A percentile compares a stretch with the other conserved stretches of the same genome.
These are phyloP conservation scores for Cactoblastis cactorum DNA, from an alignment of 2,888 invertebrate species.

Conservation along the genomic window DNA sequence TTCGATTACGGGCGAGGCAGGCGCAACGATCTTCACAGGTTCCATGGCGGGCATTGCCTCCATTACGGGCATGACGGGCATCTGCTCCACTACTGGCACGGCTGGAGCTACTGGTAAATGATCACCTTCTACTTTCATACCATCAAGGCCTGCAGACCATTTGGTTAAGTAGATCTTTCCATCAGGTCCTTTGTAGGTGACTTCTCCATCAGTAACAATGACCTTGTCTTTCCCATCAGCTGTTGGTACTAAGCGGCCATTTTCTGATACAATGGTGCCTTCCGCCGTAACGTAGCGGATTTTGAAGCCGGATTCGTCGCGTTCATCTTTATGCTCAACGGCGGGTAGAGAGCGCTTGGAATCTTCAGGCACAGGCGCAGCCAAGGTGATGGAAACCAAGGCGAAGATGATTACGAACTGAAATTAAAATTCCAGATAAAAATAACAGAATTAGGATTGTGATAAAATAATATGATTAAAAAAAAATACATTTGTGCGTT, in stretches of 20 bases:
- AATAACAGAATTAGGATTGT: no score
- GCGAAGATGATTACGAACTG: background rate
- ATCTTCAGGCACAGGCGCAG: slow-evolving; percentile 11
- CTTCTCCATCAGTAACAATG: slow-evolving; percentile 47
- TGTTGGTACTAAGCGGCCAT: slow-evolving; percentile 45
- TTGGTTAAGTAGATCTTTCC: slow-evolving; percentile 52
- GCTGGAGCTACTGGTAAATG: slow-evolving; percentile 34
- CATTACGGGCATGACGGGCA: no score
- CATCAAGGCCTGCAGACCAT: slow-evolving; percentile 49
- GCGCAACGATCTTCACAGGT: background rate
- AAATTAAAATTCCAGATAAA: background rate
- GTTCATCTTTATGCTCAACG: slow-evolving; percentile 42
- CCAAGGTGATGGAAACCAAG: background rate
- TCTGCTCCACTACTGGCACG: background rate
- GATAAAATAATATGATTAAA: no score
- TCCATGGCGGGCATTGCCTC: no score
- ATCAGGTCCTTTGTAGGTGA: slow-evolving; percentile 46
- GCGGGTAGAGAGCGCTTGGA: slow-evolving; percentile 36
- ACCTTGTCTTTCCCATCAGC: slow-evolving; percentile 36
- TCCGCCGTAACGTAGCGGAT: slow-evolving; percentile 54
- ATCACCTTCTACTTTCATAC: slow-evolving; percentile 38
- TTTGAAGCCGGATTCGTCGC: slow-evolving; percentile 44
- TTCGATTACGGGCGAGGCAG: background rate
- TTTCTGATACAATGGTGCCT: slow-evolving; percentile 45
- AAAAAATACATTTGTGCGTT: no score